Percentiles rank a stretch among this genome's conserved stretches.
Evolutionary conservation across 2,113 vertebrate species (phyloP).

Genomic region (Cyphomyrus plagiostoma): DNA sequence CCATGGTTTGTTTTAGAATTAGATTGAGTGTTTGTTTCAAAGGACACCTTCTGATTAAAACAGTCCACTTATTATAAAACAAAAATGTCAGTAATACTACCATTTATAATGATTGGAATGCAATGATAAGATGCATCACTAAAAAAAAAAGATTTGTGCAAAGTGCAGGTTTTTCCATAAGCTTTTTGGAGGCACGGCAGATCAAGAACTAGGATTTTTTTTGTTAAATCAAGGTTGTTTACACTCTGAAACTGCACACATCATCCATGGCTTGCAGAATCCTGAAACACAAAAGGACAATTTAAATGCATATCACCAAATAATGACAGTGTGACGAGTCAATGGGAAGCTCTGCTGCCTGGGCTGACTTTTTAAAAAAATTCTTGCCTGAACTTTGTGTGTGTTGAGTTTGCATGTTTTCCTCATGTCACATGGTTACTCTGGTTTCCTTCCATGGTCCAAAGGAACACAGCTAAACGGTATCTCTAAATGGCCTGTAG

Average conservation of each 20-base stretch:
- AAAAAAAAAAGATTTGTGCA: conserved; percentile 35
- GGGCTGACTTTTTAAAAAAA: too few relatives aligned
- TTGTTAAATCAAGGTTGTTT: background rate
- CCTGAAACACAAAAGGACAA: conserved; percentile 34
- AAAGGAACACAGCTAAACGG: background rate
- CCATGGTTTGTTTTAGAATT: background rate
- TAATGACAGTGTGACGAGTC: background rate
- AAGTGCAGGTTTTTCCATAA: conserved; percentile 29
- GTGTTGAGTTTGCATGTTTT: background rate
- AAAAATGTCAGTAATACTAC: conserved; percentile 26
- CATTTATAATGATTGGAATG: conserved; percentile 23
- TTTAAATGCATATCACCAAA: background rate
- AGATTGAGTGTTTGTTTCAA: background rate
- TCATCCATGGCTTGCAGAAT: conserved; percentile 56
- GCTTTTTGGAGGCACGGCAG: background rate
- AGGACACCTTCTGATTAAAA: conserved; percentile 29
- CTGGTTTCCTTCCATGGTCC: background rate
- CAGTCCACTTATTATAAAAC: conserved; percentile 42
- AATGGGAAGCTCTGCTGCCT: too few relatives aligned
- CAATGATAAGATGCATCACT: conserved; percentile 26
- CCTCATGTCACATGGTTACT: background rate
- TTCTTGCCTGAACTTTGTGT: background rate
- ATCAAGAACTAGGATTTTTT: background rate
- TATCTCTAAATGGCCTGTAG: background rate
- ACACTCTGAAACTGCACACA: conserved; percentile 41